A percentile compares a stretch with the other conserved stretches of the same genome.
These are phyloP conservation scores for Thymallus thymallus DNA, from an alignment of 2,113 vertebrate species.

Conservation along the genomic window DNA sequence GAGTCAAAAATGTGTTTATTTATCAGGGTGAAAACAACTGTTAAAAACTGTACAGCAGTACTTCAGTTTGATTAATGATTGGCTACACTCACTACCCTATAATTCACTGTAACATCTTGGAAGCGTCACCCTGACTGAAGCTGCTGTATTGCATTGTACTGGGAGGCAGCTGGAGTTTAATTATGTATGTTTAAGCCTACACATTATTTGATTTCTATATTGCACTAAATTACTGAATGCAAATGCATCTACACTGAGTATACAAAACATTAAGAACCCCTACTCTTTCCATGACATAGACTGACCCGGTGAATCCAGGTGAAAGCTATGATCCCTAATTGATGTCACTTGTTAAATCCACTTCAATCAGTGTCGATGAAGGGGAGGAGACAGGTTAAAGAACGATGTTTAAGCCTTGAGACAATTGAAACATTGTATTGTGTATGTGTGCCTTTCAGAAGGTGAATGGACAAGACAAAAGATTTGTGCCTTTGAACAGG, in stretches of 20 bases:
- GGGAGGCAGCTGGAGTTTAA: not conserved
- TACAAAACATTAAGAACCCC: no score
- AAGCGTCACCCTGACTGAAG: not conserved
- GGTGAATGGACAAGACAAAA: no score
- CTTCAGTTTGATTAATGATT: slow-evolving; percentile 51
- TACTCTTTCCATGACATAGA: no score
- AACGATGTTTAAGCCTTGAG: no score
- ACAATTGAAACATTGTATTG: no score
- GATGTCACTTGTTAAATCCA: no score
- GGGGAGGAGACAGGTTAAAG: no score
- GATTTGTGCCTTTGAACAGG: no score
- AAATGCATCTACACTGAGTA: not conserved
- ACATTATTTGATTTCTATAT: not conserved
- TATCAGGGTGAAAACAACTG: slow-evolving; percentile 32
- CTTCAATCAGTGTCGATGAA: no score
- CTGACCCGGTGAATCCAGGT: no score
- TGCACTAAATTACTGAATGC: not conserved
- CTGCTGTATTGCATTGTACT: not conserved
- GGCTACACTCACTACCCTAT: slow-evolving; percentile 31
- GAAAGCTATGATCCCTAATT: no score
- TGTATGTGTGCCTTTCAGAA: no score
- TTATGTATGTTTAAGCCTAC: not conserved
- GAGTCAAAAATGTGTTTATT: slow-evolving; percentile 54
- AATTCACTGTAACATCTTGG: slow-evolving; percentile 17
- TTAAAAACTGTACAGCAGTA: slow-evolving; percentile 50